These are phyloP conservation scores for Anaspis maculata DNA, from an alignment of 2,888 invertebrate genomes.

Conservation along the genomic window DNA sequence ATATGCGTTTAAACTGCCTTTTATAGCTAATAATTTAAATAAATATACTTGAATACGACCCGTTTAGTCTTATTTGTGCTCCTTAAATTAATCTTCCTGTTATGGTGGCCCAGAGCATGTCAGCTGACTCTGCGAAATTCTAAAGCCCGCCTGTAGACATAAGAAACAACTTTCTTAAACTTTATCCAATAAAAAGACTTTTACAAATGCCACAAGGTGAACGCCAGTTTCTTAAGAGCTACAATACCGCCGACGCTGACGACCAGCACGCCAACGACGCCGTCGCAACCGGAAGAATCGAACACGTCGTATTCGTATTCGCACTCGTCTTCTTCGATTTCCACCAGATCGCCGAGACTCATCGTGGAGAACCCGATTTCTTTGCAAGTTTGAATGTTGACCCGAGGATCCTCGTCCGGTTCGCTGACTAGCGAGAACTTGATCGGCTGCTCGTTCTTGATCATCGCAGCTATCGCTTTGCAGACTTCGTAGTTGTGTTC, in stretches of 20 bases:
- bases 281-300: conserved; percentile 10
- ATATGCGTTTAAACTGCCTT: too few relatives aligned
- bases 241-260: conserved; percentile 21
- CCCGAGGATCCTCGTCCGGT: conserved; percentile 14
- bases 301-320: conserved; percentile 16
- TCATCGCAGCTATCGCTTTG: conserved; percentile 17
- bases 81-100: too few relatives aligned
- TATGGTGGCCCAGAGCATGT: too few relatives aligned
- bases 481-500: conserved; percentile 15
- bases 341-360: conserved; percentile 21
- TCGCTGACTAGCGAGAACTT: conserved; percentile 23
- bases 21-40: too few relatives aligned
- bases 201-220: too few relatives aligned
- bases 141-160: too few relatives aligned
- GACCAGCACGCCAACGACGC: conserved; percentile 20
- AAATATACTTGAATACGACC: too few relatives aligned
- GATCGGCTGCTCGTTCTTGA: conserved; percentile 20
- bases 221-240: conserved; percentile 23
- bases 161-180: too few relatives aligned
- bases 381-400: conserved; percentile 17
- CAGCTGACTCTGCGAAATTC: too few relatives aligned
- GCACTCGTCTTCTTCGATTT: conserved; percentile 17
- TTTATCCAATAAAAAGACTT: too few relatives aligned
- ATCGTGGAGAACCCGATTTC: conserved; percentile 20
- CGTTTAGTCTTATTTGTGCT: too few relatives aligned